Evolutionary conservation across 2,113 vertebrate genomes (phyloP).

Genomic region (Semnornis frantzii): DNA sequence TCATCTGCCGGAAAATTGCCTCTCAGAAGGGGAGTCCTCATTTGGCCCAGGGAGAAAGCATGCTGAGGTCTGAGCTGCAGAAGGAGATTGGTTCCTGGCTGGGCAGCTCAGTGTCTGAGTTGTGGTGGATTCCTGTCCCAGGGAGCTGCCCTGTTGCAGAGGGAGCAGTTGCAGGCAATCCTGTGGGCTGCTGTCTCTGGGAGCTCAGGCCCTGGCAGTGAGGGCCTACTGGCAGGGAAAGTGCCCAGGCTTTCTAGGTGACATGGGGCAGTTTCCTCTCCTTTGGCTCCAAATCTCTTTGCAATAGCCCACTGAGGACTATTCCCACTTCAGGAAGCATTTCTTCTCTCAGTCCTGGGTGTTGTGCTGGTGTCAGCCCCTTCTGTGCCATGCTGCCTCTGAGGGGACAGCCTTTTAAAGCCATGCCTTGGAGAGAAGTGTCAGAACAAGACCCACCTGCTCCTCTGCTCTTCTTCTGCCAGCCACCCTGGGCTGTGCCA

Average conservation of each 20-base stretch:
- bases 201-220: not conserved
- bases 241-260: not conserved
- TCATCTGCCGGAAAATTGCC: not conserved
- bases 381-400: not conserved
- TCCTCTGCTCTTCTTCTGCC: not conserved
- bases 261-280: not conserved
- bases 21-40: not conserved
- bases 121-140: not conserved
- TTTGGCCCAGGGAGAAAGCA: not conserved
- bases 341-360: not conserved
- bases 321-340: not conserved
- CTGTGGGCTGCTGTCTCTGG: not conserved
- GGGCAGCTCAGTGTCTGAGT: not conserved
- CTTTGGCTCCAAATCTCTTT: not conserved
- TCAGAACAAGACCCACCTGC: not conserved
- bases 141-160: not conserved
- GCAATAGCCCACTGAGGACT: not conserved
- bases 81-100: not conserved
- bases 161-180: not conserved
- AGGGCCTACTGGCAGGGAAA: rapidly evolving
- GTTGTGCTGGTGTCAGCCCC: not conserved
- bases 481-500: not conserved
- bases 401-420: not conserved
- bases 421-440: not conserved
- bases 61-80: not conserved